Base-by-base conservation (phyloP, 64 coral and sea anemone genomes). In the Montipora efflorescens region DNA sequence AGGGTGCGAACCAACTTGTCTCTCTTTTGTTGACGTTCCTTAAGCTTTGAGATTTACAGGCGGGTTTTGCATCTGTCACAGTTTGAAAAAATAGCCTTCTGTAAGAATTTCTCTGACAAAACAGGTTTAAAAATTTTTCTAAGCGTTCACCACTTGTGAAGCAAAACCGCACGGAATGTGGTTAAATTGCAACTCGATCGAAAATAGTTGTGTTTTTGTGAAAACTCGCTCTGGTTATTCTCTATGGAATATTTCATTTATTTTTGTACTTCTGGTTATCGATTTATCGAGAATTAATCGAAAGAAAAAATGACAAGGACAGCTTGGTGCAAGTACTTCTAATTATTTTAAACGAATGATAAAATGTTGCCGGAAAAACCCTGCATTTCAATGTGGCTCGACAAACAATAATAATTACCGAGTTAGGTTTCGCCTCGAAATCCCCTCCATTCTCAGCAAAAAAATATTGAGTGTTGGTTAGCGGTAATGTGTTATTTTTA, bases 391-490 rank as follows among this genome's bases (percentile, higher is more conserved):
- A 86, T 86, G 45, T 47, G 43, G 36, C 5, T 84, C 8, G 59
- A 84, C 81, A 84, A 84, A 84, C 66, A 71, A 15, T 64, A 55
- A 84, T 47, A 47, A 86, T 86, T 69, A 86, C 46, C 82, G 82
- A 86, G 82, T 86, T 86, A 86, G 82, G 66, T 86, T 86, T 86
- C 82, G 82, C 71, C 64, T 86, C 82, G 82, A 72, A 86, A 68
- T 86, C 45, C 67, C 64, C 15, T 48, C 67, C 18, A 47, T 47
- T 5, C 45, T 12, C 22, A 21, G 36, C 79, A 18, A 18, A 49
- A 19, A 5, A 36, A 36, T 71, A 71, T 86, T 70, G 64, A 49
- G 68, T 52, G 45, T 49, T 7, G 45, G 7, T 50, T 72, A 66
- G 67, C 48, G 23, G 45, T 50, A 3, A 43, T 4, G 6, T 69